A percentile compares a stretch with the other conserved stretches of the same genome.
phyloP scores from a whole-genome alignment of 2,888 invertebrate species.

The Agrotis puta region DNA sequence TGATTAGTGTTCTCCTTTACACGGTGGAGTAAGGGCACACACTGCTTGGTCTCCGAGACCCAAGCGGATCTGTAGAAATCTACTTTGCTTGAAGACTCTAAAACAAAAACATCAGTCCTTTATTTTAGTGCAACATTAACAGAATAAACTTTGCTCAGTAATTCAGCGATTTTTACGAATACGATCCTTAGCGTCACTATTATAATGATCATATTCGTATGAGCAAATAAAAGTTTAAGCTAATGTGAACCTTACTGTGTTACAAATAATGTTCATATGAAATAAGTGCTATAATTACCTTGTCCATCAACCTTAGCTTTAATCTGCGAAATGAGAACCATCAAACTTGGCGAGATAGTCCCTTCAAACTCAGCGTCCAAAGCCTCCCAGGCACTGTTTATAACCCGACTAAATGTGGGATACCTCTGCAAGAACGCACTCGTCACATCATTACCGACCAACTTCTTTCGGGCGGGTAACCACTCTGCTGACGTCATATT shows the following conservation, averaged over 20 bases:
- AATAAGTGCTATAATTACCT: conserved; percentile 70
- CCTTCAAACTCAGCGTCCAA: conserved; percentile 90
- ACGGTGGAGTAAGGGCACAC: conserved; percentile 93
- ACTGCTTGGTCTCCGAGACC: conserved; percentile 94
- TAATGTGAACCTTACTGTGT: too few species aligned
- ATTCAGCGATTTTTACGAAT: not conserved
- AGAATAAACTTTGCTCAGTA: not conserved
- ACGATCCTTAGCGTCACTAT: not conserved
- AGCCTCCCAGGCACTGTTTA: conserved; percentile 88
- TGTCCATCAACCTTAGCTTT: conserved; percentile 86
- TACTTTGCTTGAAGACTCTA: conserved; percentile 77
- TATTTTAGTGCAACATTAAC: not conserved
- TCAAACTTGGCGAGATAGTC: conserved; percentile 90
- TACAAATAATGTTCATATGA: too few species aligned
- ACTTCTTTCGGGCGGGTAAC: conserved; percentile 87
- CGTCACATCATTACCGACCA: conserved; percentile 82
- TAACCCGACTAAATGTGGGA: conserved; percentile 90
- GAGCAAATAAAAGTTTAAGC: too few species aligned
- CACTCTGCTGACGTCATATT: conserved; percentile 92
- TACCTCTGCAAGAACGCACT: conserved; percentile 91
- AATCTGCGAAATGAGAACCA: conserved; percentile 90
- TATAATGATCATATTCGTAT: not conserved
- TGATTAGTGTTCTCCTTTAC: conserved; percentile 92
- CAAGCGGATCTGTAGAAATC: conserved; percentile 97
- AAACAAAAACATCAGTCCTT: conserved; percentile 14